Conservation (phyloP, 1,140 invertebrate species). For the Phymastichus coffea region DNA sequence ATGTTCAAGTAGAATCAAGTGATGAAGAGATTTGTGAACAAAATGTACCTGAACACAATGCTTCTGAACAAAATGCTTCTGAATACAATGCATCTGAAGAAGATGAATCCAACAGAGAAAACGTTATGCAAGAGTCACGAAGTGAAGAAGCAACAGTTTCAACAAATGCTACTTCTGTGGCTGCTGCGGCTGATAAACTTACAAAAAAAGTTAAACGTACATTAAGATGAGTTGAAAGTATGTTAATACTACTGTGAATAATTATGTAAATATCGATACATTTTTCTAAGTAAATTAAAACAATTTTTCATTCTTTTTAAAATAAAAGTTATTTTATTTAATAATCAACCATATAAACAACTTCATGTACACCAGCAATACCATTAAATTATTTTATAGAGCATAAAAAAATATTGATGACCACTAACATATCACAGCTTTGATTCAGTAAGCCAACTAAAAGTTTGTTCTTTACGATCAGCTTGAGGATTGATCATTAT, state of each 20-base stretch:
- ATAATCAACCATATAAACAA: too few species aligned
- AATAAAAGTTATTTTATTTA: constrained; percentile 14
- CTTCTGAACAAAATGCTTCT: background rate
- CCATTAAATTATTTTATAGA: too few species aligned
- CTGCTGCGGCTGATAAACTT: background rate
- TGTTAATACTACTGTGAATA: too few species aligned
- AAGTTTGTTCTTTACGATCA: constrained; percentile 86
- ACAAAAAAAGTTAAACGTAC: background rate
- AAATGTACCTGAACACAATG: background rate
- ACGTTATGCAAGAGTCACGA: too few species aligned
- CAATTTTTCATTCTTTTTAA: too few species aligned
- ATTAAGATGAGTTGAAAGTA: background rate
- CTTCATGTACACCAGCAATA: too few species aligned
- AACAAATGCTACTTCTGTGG: background rate
- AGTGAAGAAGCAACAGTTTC: background rate
- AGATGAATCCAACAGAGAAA: background rate
- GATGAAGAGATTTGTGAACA: background rate
- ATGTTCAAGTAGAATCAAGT: constrained; percentile 2
- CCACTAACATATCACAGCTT: constrained; percentile 69
- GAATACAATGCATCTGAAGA: background rate
- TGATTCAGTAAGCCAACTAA: constrained; percentile 89
- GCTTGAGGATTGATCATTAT: constrained; percentile 85
- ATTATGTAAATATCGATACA: too few species aligned
- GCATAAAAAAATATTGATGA: too few species aligned
- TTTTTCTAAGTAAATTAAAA: too few species aligned